Evolutionary conservation across 2,888 invertebrate species (phyloP), one percentile per base, ranked within the genome.

Genomic region (Neria commutata): DNA sequence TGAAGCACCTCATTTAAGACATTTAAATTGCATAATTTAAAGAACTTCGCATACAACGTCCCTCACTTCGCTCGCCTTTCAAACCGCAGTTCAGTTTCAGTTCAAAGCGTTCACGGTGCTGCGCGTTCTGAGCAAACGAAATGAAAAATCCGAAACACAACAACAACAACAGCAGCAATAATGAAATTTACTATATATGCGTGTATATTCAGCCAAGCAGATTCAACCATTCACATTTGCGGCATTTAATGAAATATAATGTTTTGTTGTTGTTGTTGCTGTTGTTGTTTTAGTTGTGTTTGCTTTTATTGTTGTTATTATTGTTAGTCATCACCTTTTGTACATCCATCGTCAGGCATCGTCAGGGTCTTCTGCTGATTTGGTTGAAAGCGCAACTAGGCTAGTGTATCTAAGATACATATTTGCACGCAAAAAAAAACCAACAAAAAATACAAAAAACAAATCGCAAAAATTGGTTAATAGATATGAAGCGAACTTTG

Each of bases 361-460:
- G n/a, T 72, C 77, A 78, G 78, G 77, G 77, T 78, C 79, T 78
- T 77, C 68, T 64, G 61, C 63, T 78, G 74, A 72, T 74, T 66
- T 72, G 77, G 73, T 79, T 77, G 77, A 77, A 67, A 72, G 79
- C 73, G 65, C 75, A 77, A 74, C 75, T 77, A 70, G 77, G 77
- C 78, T 79, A 79, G 75, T 76, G 69, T 76, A 76, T 78, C 76
- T 78, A 69, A 76, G 78, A 76, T 76, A n/a, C n/a, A n/a, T n/a
- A 78, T 76, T 76, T 78, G 77, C 76, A 76, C 78, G 77, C 76
- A 74, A 76, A 78, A 75, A n/a, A n/a, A n/a, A n/a, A n/a, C n/a
- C n/a, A n/a, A n/a, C n/a, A n/a, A n/a, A n/a, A n/a, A n/a, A n/a
- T n/a, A n/a, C n/a, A n/a, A n/a, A n/a, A n/a, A n/a, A n/a, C n/a